phyloP scores from a whole-genome alignment of 1,140 invertebrate species.

The Reticulitermes speratus region DNA sequence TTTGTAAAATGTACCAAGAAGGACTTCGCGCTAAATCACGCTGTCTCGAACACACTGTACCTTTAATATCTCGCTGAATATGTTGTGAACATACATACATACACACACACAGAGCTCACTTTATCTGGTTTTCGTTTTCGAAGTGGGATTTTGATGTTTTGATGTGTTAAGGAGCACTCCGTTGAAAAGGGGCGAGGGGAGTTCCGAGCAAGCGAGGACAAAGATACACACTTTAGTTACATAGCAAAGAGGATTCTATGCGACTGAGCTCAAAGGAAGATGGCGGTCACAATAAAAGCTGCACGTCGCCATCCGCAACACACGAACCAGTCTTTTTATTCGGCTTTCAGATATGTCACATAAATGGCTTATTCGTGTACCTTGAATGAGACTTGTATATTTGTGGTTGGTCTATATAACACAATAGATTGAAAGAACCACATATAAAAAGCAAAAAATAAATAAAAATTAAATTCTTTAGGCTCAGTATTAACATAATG shows the following conservation, averaged over 20 bases:
- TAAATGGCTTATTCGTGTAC: neutral
- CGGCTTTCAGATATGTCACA: neutral
- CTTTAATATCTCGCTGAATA: neutral
- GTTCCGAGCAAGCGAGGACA: neutral
- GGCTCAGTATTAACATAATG: too few species aligned
- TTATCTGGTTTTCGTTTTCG: neutral
- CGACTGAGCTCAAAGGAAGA: neutral
- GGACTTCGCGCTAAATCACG: too few species aligned
- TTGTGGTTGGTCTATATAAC: too few species aligned
- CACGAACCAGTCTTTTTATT: neutral
- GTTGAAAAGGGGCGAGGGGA: neutral
- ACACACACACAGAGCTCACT: neutral
- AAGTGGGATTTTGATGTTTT: neutral
- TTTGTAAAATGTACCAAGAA: too few species aligned
- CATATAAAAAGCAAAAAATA: too few species aligned
- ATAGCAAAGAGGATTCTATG: neutral
- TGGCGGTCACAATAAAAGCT: neutral
- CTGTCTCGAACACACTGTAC: neutral
- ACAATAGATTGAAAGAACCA: too few species aligned
- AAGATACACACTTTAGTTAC: slow-evolving; percentile 16
- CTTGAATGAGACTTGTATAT: neutral
- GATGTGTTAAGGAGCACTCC: neutral
- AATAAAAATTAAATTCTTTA: too few species aligned
- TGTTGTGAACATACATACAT: neutral
- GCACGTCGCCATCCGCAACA: neutral